Conservation (phyloP, 2,888 invertebrate genomes). For the Danaus chrysippus region DNA sequence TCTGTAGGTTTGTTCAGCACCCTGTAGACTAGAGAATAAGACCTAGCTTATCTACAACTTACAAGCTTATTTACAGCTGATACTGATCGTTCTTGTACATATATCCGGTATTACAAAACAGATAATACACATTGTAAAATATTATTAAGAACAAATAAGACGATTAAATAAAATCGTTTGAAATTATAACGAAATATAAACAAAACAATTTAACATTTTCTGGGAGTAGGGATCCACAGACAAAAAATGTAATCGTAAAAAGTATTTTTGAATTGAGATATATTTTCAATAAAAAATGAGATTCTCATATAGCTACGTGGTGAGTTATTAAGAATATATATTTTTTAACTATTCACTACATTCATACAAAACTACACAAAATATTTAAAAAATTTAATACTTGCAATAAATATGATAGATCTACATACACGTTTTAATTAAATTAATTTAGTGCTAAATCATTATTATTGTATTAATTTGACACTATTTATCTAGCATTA, state of each 20-base stretch:
- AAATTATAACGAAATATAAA: too few species aligned
- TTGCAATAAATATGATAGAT: constrained; percentile 1
- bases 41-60: constrained; percentile 58
- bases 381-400: constrained; percentile 2
- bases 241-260: neutral
- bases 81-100: neutral
- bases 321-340: neutral
- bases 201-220: too few species aligned
- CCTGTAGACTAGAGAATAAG: constrained; percentile 68
- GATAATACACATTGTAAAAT: neutral
- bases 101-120: neutral
- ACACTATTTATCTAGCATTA: constrained; percentile 23
- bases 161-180: too few species aligned
- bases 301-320: neutral
- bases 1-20: constrained; percentile 55
- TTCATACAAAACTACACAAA: constrained; percentile 4
- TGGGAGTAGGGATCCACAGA: too few species aligned
- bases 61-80: constrained; percentile 63
- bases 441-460: neutral
- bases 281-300: neutral
- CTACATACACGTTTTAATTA: neutral
- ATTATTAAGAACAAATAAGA: too few species aligned
- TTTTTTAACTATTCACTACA: neutral
- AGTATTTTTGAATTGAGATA: neutral
- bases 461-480: constrained; percentile 23